Percentiles rank a stretch among this genome's conserved stretches.
These are phyloP conservation scores for Hystrix brachyura DNA, from an alignment of 2,113 vertebrate genomes.

Conservation along the genomic window DNA sequence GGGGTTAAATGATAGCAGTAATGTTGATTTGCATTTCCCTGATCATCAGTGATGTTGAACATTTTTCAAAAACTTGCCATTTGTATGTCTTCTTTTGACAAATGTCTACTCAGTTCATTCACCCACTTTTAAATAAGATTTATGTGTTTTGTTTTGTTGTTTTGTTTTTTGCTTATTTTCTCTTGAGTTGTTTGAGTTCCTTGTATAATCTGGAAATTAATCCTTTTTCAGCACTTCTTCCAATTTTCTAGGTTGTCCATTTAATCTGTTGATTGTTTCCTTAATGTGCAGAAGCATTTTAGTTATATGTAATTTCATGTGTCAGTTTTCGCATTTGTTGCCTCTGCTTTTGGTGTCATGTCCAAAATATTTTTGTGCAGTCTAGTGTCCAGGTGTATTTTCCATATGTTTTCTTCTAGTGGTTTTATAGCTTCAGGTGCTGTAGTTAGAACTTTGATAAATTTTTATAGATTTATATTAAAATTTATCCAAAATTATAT, in stretches of 20 bases:
- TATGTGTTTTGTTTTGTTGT: too few species aligned
- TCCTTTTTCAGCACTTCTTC: neutral
- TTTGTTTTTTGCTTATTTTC: too few species aligned
- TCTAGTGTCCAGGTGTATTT: too few species aligned
- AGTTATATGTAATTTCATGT: neutral
- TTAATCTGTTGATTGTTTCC: neutral
- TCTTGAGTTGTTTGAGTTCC: neutral
- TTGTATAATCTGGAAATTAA: neutral
- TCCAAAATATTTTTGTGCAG: too few species aligned
- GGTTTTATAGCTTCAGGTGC: too few species aligned
- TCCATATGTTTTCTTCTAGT: too few species aligned
- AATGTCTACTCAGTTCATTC: neutral
- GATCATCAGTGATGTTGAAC: neutral
- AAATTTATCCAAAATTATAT: too few species aligned
- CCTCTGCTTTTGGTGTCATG: too few species aligned
- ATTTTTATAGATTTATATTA: too few species aligned
- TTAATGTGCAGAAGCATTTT: neutral
- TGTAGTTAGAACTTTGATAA: too few species aligned
- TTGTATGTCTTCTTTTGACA: neutral
- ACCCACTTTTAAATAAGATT: neutral
- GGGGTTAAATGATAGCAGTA: neutral
- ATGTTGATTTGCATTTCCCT: neutral
- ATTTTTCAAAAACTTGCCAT: neutral
- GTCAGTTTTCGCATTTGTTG: too few species aligned
- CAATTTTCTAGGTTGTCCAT: neutral